Conservation (phyloP, 2,888 invertebrate genomes). For the Cosmia pyralina region DNA sequence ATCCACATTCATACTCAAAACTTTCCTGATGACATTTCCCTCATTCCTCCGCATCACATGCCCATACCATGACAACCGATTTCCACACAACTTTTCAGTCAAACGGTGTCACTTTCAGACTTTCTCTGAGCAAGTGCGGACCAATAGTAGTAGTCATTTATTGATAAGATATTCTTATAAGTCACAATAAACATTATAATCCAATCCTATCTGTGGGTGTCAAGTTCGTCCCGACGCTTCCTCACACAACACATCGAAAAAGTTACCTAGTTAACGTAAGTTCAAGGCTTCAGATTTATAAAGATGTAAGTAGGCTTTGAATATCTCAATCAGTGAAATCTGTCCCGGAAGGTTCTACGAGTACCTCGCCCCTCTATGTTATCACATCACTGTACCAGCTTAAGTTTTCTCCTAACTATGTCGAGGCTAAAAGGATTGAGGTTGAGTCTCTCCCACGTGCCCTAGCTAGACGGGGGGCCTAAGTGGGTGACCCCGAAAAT, state of each 20-base stretch:
- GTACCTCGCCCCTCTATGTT: conserved; percentile 24
- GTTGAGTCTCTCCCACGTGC: conserved; percentile 12
- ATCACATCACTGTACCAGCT: conserved; percentile 28
- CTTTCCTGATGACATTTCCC: too few species aligned
- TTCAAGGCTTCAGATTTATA: background rate
- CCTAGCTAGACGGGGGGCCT: conserved; percentile 6
- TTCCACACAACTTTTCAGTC: too few species aligned
- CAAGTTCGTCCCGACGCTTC: too few species aligned
- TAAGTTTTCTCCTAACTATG: conserved; percentile 37
- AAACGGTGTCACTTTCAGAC: too few species aligned
- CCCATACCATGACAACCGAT: too few species aligned
- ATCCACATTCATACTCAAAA: too few species aligned
- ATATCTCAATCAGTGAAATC: conserved; percentile 24
- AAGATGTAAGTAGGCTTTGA: background rate
- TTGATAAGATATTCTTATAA: background rate
- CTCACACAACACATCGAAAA: background rate
- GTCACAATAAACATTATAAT: background rate
- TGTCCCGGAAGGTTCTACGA: conserved; percentile 24
- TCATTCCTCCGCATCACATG: too few species aligned
- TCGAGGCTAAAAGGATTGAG: conserved; percentile 46
- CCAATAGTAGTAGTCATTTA: background rate
- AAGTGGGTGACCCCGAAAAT: conserved; percentile 14
- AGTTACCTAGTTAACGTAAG: background rate
- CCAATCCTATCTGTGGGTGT: background rate
- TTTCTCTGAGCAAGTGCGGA: background rate